Percentiles rank a stretch among this genome's conserved stretches.
Evolutionary conservation across 2,888 invertebrate genomes (phyloP).

Genomic region (Drosophila greeni): DNA sequence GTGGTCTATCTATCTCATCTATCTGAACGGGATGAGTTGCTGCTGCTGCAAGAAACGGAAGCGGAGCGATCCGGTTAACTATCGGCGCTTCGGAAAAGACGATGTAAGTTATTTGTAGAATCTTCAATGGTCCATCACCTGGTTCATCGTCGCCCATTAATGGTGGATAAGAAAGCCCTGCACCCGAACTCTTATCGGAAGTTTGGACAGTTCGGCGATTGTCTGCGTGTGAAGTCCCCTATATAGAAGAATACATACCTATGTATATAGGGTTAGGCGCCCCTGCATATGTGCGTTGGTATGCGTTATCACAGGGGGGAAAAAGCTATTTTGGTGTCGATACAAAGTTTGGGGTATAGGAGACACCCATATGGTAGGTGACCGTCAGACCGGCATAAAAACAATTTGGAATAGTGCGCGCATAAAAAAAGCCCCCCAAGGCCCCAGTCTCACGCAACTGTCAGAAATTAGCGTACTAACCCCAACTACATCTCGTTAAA

Average conservation of each 20-base stretch:
- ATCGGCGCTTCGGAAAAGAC: conserved; percentile 18
- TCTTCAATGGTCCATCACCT: not conserved
- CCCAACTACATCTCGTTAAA: conserved; percentile 5
- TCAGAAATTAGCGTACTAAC: not conserved
- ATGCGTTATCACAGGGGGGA: conserved; percentile 6
- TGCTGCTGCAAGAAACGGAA: conserved; percentile 55
- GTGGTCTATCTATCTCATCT: not conserved
- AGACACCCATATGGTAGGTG: conserved; percentile 2
- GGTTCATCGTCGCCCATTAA: not conserved
- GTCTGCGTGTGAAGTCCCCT: not conserved
- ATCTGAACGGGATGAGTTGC: conserved; percentile 29
- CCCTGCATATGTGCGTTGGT: conserved; percentile 6
- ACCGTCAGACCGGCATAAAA: conserved; percentile 20
- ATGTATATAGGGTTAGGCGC: not conserved
- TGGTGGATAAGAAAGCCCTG: conserved; percentile 6
- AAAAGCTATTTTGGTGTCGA: conserved; percentile 21
- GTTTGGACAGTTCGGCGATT: not conserved
- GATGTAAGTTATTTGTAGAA: conserved; percentile 44
- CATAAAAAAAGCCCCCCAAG: conserved; percentile 1
- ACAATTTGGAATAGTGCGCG: conserved; percentile 6
- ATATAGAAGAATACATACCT: not conserved
- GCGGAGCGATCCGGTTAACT: conserved; percentile 28
- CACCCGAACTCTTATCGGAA: conserved; percentile 1
- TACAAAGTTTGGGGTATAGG: conserved; percentile 11
- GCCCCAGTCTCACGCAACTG: not conserved